Conservation (phyloP, 2,113 vertebrate genomes). For the Gallinago media region DNA sequence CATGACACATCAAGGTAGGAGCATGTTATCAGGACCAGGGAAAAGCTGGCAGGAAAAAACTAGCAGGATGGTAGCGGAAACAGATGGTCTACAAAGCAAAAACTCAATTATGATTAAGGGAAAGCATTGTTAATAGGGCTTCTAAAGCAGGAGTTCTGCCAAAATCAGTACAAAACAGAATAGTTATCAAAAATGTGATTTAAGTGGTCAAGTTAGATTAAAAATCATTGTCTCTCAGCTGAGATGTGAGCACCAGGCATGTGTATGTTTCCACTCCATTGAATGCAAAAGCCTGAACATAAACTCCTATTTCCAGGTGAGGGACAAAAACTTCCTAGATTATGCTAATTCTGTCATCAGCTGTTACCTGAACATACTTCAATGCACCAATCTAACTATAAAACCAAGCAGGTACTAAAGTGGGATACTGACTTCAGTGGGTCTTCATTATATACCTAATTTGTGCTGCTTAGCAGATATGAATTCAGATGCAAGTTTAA, state of each 20-base stretch:
- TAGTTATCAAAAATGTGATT: neutral
- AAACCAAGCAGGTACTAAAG: neutral
- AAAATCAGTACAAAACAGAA: neutral
- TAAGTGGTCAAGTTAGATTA: neutral
- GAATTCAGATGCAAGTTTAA: neutral
- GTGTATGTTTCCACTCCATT: neutral
- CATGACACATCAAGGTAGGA: neutral
- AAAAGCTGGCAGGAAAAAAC: neutral
- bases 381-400: neutral
- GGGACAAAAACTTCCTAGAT: neutral
- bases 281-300: neutral
- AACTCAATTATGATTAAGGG: conserved; percentile 2
- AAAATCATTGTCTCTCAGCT: neutral
- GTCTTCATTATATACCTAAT: neutral
- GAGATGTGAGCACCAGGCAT: neutral
- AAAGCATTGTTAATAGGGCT: neutral
- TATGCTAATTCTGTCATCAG: neutral
- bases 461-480: neutral
- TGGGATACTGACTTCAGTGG: neutral
- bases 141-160: neutral
- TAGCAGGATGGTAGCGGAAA: neutral
- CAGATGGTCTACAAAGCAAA: conserved; percentile 8
- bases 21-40: neutral
- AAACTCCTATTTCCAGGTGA: neutral
- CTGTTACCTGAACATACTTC: neutral